Evolutionary conservation across 2,888 invertebrate genomes (phyloP).

Genomic region (Callyntrura guangdongensis): DNA sequence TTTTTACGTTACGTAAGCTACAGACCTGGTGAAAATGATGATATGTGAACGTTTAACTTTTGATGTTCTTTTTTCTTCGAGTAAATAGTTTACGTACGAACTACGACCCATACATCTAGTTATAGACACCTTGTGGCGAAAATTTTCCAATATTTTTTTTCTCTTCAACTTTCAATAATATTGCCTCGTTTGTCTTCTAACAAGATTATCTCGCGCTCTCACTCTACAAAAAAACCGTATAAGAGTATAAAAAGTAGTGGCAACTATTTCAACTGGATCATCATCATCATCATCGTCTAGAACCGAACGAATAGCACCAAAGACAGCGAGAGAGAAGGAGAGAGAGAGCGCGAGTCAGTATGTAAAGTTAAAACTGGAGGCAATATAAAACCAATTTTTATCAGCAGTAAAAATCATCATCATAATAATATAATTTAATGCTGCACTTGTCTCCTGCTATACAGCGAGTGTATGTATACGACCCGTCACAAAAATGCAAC

Average conservation of each 20-base stretch:
- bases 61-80: background rate
- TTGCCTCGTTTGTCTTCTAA: constrained; percentile 34
- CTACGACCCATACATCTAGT: constrained; percentile 11
- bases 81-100: background rate
- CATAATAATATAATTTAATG: constrained; percentile 50
- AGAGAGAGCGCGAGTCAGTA: no score
- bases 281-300: background rate
- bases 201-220: background rate
- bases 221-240: background rate
- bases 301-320: background rate
- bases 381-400: constrained; percentile 36
- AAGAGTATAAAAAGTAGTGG: background rate
- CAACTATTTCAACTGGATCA: background rate
- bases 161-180: background rate
- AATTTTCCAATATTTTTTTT: background rate
- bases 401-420: constrained; percentile 54
- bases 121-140: constrained; percentile 29
- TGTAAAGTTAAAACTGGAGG: constrained; percentile 22
- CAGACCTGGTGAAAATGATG: no score
- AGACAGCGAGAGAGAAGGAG: background rate
- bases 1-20: no score
- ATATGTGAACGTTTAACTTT: no score
- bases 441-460: background rate
- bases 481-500: constrained; percentile 32
- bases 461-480: no score